Evolutionary conservation across 2,888 invertebrate species (phyloP), one percentile per base, ranked within the genome.

Genomic region (Amiota communis): DNA sequence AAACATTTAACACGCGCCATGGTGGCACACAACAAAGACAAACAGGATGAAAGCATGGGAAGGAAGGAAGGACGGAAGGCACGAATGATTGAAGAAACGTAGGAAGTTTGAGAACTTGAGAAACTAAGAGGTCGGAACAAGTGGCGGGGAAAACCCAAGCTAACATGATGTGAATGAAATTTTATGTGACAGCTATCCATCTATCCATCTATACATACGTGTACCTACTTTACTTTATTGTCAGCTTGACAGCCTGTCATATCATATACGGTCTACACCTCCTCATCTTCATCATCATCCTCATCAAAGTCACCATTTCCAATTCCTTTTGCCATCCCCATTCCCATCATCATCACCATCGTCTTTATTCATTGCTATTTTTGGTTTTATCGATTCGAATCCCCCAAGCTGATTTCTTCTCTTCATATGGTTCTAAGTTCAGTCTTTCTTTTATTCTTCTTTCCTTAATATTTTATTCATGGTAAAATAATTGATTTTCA

Each of bases 301-400:
- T 6, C 36, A 36, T 36, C 36, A 36, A 6, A 36, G 36, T 36
- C 36, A 36, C 2, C 36, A 36, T 36, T 36, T 36, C 36, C 36
- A 36, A 23, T 68, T 23, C 1, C 8, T 15, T 46, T 48, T n/a
- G n/a, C 4, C 17, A n/a, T 47, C 47, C 56, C 15, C 56, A 56
- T 9, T 10, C 15, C 56, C 17, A 6, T 36, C 8, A 23, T 36
- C 36, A 2, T 36, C 36, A 36, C 6, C 36, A 36, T 36, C 6
- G 36, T 36, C 36, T 36, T 36, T 36, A 36, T 36, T 36, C 6
- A 6, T 17, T 75, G 75, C 78, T 83, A 82, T 83, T 82, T 84
- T 76, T 70, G 81, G 81, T 79, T 80, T 77, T 83, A 84, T 83
- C 80, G 83, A 83, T 82, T 81, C 8, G 49, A 76, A 76, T 81